A percentile compares a stretch with the other conserved stretches of the same genome.
Conservation (phyloP, 2,113 vertebrate species). For the Pedetes capensis region DNA sequence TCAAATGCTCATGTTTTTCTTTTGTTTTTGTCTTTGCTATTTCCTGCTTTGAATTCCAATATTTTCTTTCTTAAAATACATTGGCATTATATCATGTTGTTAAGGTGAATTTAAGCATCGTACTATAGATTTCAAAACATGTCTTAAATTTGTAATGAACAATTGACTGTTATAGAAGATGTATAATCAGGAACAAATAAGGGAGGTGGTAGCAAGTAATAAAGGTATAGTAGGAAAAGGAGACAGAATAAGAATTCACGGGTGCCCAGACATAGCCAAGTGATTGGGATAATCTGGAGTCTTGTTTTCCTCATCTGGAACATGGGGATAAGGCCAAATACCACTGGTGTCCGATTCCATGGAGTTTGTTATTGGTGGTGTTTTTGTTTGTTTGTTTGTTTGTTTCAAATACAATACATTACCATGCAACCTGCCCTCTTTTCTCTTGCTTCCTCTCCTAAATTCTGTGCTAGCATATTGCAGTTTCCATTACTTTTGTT, state of each 20-base stretch:
- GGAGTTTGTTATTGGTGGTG: too few relatives aligned
- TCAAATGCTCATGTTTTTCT: not conserved
- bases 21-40: not conserved
- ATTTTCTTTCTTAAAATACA: not conserved
- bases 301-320: not conserved
- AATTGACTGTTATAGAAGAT: not conserved
- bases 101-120: not conserved
- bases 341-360: not conserved
- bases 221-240: not conserved
- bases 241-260: not conserved
- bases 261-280: not conserved
- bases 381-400: too few relatives aligned
- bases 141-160: not conserved
- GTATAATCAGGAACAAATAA: not conserved
- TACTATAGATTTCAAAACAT: not conserved
- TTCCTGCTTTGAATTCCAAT: not conserved
- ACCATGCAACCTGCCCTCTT: not conserved
- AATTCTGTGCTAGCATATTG: not conserved
- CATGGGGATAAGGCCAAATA: not conserved
- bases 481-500: not conserved
- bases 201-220: not conserved
- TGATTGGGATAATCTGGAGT: not conserved
- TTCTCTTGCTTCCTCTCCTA: not conserved
- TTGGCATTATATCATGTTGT: not conserved
- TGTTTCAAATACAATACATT: slow-evolving; percentile 31